Base-by-base conservation (phyloP, 2,888 invertebrate genomes). In the Chloroclysta siterata region DNA sequence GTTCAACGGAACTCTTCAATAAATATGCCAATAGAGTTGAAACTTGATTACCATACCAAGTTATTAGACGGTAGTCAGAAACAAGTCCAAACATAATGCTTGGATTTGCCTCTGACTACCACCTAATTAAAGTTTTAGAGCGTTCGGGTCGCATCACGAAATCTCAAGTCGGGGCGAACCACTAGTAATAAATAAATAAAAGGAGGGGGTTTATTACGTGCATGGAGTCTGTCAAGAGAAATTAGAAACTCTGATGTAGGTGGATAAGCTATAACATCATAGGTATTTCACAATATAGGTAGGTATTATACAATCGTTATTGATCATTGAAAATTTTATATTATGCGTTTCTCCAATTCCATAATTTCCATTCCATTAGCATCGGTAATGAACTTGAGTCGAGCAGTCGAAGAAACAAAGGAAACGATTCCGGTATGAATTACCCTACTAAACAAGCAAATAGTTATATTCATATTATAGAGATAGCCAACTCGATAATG, bases 371-470 rank as follows among this genome's bases (percentile, higher is more conserved):
- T 57, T 51, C 14, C 57, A 61, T 61, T 65, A 61, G 60, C 60
- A 58, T 60, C 54, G 60, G 57, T 61, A 65, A 60, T 65, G 64
- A 65, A 54, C 53, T 61, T 39, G 42, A 60, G 36, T 22, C 56
- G 42, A 50, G 46, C 53, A 54, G 59, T 51, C 51, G 46, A 63
- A 50, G 57, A 58, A 65, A 61, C 65, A 65, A 65, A 65, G 61
- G 54, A 53, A 57, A 58, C 65, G 47, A 65, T 61, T 58, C 41
- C 54, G 47, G 58, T 65, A 65, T 54, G 65, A 65, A 58, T 65
- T 65, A 61, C 52, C 61, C 61, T 61, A 58, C 61, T 58, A 58
- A 61, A 58, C 57, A 58, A 58, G 46, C 29, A 65, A 64, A 60
- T 60, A 65, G 60, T 50, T 51, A n/a, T n/a, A n/a, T n/a, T n/a